These are phyloP conservation scores for Clarias pachynema DNA, from an alignment of 2,797 vertebrate genomes.

Conservation along the genomic window DNA sequence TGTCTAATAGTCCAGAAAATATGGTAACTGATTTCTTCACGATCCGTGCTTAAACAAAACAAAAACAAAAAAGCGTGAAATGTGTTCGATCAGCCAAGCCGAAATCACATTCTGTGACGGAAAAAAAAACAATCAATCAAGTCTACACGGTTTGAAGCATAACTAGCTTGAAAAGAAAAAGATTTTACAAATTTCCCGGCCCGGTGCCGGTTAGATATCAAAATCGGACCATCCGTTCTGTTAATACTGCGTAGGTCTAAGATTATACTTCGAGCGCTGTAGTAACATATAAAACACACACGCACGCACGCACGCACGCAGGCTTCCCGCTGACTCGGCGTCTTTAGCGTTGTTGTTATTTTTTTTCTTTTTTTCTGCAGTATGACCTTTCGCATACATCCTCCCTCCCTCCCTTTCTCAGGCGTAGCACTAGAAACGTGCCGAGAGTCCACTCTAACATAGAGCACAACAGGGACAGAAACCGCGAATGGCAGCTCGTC, in stretches of 20 bases:
- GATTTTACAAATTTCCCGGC: background rate
- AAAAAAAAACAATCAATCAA: background rate
- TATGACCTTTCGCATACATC: conserved; percentile 51
- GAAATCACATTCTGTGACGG: background rate
- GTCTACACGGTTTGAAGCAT: background rate
- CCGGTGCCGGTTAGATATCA: conserved; percentile 6
- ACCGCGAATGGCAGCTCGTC: conserved; percentile 72
- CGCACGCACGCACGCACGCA: background rate
- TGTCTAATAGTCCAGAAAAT: conserved; percentile 6
- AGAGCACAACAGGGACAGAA: conserved; percentile 88
- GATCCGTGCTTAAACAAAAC: conserved; percentile 5
- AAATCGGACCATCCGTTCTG: conserved; percentile 18
- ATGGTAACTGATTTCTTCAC: background rate
- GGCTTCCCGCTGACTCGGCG: background rate
- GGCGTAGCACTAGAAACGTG: conserved; percentile 88
- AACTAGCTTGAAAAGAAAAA: background rate
- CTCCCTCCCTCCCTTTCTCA: conserved; percentile 41
- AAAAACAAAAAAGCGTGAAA: background rate
- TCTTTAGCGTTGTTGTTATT: conserved; percentile 35
- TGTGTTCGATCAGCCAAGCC: background rate
- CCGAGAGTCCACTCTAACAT: conserved; percentile 95
- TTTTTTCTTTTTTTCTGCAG: conserved; percentile 44
- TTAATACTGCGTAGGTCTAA: conserved; percentile 51
- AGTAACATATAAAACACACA: background rate
- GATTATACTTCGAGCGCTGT: conserved; percentile 32